Evolutionary conservation across 1,140 invertebrate species (phyloP), one percentile per base, ranked within the genome.

Genomic region (Drosophila nigrodunni): DNA sequence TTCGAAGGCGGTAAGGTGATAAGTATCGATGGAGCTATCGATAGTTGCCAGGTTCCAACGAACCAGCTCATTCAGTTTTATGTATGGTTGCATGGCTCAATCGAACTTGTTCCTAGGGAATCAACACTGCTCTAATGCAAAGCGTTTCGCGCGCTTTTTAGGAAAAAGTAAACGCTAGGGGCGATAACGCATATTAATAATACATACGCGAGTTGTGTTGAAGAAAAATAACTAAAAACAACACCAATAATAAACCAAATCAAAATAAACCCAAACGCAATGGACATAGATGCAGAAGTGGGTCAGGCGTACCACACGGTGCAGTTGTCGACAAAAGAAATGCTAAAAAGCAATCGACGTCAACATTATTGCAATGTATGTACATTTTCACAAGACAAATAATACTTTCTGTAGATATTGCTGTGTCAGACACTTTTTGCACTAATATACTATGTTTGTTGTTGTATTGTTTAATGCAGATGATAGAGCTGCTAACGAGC

Each of bases 291-390:
- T 47, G 68, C 61, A 57, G 80, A 83, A 60, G 80, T 90, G 58
- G 79, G 87, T 50, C 75, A 78, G 50, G 87, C 86, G 44, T 92
- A 88, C 71, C 80, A 78, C 62, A 86, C 87, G 57, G 91, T 92
- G 49, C 91, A 92, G 74, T 76, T 82, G 39, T 92, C 91, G 41
- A 83, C 91, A 21, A 92, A 90, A 81, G 91, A 92, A 78, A 91
- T 92, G 57, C 55, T 92, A 0, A 78, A 86, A 9, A 78, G 80
- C 34, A 91, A 87, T 18, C 86, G 85, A 43, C 83, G 82, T 75
- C 91, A 92, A 75, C 68, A 91, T 72, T 92, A 77, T 70, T 85
- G 85, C 80, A 92, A 79, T 61, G 91, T 92, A 89, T 85, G 87
- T 89, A 74, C 3, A 37, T 25, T 15, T 54, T 10, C 18, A 15